Conservation (phyloP, 2,797 vertebrate genomes). For the Mareca penelope region DNA sequence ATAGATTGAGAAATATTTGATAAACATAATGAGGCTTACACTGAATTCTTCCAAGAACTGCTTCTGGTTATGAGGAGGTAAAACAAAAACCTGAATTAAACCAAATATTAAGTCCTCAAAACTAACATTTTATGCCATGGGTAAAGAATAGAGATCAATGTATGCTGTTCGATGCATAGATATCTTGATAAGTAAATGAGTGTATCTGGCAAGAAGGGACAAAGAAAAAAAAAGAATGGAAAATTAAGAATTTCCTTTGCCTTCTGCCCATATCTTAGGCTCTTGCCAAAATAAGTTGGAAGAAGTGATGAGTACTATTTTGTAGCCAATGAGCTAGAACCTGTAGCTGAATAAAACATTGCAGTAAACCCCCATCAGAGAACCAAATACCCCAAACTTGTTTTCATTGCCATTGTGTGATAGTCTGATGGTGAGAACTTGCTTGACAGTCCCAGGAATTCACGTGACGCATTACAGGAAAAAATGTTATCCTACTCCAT, state of each 20-base stretch:
- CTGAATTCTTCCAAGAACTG: conserved; percentile 54
- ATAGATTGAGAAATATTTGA: conserved; percentile 59
- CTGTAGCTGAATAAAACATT: background rate
- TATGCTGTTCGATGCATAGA: background rate
- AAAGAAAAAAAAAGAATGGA: background rate
- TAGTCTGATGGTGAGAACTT: background rate
- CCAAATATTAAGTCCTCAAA: background rate
- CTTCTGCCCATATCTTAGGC: background rate
- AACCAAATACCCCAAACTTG: background rate
- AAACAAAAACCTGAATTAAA: conserved; percentile 29
- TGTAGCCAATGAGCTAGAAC: background rate
- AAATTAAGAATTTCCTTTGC: background rate
- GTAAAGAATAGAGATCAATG: background rate
- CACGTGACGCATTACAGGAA: background rate
- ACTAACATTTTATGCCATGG: background rate
- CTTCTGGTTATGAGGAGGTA: conserved; percentile 65
- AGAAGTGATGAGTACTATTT: background rate
- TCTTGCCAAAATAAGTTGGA: background rate
- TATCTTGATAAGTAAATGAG: background rate
- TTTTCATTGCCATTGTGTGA: conserved; percentile 24
- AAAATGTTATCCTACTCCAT: background rate
- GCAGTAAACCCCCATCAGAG: background rate
- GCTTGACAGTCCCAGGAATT: conserved; percentile 23
- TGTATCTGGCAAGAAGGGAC: background rate
- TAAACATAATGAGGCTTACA: conserved; percentile 60